phyloP scores from a whole-genome alignment of 2,888 invertebrate species.

The Glaucopsyche alexis region DNA sequence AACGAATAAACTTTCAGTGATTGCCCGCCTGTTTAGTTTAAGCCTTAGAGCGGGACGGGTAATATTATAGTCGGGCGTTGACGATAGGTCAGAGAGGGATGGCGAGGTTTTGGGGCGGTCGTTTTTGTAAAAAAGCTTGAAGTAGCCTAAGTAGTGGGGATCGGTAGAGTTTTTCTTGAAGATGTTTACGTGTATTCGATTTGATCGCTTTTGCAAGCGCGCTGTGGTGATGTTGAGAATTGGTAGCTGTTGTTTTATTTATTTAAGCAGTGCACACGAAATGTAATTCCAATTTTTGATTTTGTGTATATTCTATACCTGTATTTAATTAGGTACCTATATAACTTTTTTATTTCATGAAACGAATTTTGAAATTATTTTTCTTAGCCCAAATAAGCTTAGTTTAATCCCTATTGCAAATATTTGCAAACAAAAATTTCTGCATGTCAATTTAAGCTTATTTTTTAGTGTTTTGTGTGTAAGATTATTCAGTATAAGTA shows the following conservation, averaged over 20 bases:
- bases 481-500: too few relatives aligned
- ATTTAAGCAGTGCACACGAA: neutral
- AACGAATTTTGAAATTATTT: too few relatives aligned
- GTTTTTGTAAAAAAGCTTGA: constrained; percentile 73
- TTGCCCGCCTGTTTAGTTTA: constrained; percentile 71
- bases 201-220: constrained; percentile 67
- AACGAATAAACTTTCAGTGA: constrained; percentile 77
- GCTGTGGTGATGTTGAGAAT: constrained; percentile 48
- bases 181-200: constrained; percentile 78
- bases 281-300: too few relatives aligned
- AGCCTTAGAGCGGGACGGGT: constrained; percentile 67
- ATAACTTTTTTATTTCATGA: too few relatives aligned
- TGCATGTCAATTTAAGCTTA: too few relatives aligned
- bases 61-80: constrained; percentile 35
- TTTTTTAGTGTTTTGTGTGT: too few relatives aligned
- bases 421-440: too few relatives aligned
- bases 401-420: too few relatives aligned
- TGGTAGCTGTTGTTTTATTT: constrained; percentile 45
- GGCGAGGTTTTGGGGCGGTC: constrained; percentile 55
- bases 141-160: constrained; percentile 78
- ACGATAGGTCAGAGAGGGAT: constrained; percentile 49
- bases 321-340: too few relatives aligned
- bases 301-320: too few relatives aligned
- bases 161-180: constrained; percentile 78
- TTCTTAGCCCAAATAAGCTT: too few relatives aligned